Conservation (phyloP, 2,113 vertebrate genomes). For the Ailurus styani region DNA sequence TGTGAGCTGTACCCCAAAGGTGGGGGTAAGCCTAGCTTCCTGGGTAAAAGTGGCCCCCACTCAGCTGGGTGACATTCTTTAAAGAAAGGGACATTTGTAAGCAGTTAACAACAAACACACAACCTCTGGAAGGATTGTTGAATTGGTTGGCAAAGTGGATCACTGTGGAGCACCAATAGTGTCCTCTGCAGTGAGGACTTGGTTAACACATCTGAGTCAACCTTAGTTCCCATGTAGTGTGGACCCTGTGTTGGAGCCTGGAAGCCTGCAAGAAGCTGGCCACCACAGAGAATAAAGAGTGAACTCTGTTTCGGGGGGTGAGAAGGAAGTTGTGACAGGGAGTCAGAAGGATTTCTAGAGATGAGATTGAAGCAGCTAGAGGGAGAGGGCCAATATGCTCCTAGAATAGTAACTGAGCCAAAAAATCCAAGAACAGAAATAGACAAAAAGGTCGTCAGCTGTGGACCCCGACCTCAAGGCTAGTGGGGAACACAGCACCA, state of each 20-base stretch:
- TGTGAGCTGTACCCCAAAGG: neutral
- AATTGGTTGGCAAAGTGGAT: neutral
- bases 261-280: neutral
- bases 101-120: neutral
- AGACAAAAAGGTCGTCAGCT: neutral
- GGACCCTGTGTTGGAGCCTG: neutral
- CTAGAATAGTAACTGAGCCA: neutral
- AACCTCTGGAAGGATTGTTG: neutral
- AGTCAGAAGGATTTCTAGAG: neutral
- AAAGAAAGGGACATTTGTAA: neutral
- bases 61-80: neutral
- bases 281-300: neutral
- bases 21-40: neutral
- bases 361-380: neutral
- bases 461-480: neutral
- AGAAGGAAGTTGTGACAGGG: neutral
- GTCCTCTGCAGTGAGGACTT: neutral
- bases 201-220: neutral
- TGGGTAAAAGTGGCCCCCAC: neutral
- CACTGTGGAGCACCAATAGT: neutral
- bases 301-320: neutral
- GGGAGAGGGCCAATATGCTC: neutral
- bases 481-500: neutral
- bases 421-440: neutral
- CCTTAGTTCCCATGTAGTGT: neutral